phyloP scores from a whole-genome alignment of 2,888 invertebrate genomes.

The Acleris literana region DNA sequence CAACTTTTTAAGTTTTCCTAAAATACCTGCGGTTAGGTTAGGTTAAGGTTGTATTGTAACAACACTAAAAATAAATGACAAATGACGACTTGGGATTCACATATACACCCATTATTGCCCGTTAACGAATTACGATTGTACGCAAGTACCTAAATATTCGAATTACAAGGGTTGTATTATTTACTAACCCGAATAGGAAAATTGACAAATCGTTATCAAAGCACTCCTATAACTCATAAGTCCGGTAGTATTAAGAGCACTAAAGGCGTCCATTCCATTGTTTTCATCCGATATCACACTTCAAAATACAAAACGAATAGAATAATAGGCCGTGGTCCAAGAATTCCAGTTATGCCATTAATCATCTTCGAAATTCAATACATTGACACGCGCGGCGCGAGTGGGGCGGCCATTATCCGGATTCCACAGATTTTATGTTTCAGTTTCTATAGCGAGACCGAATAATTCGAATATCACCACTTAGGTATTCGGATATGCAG shows the following conservation, averaged over 20 bases:
- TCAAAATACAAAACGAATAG: conserved; percentile 47
- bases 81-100: no score
- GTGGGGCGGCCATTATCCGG: conserved; percentile 57
- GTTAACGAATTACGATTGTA: no score
- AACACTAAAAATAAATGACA: no score
- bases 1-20: no score
- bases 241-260: conserved; percentile 13
- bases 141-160: no score
- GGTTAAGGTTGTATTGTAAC: no score
- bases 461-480: conserved; percentile 70
- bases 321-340: conserved; percentile 55
- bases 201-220: conserved; percentile 26
- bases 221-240: conserved; percentile 29
- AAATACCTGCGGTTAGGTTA: no score
- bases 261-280: conserved; percentile 25
- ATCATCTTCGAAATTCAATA: conserved; percentile 81
- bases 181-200: conserved; percentile 8
- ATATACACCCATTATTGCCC: no score
- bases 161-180: not conserved
- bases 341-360: conserved; percentile 75
- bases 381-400: conserved; percentile 64
- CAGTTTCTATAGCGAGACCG: conserved; percentile 61
- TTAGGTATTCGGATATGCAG: conserved; percentile 76
- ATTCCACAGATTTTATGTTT: conserved; percentile 75
- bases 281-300: conserved; percentile 31